Evolutionary conservation across 2,113 vertebrate species (phyloP).

Genomic region (Chrysemys picta): DNA sequence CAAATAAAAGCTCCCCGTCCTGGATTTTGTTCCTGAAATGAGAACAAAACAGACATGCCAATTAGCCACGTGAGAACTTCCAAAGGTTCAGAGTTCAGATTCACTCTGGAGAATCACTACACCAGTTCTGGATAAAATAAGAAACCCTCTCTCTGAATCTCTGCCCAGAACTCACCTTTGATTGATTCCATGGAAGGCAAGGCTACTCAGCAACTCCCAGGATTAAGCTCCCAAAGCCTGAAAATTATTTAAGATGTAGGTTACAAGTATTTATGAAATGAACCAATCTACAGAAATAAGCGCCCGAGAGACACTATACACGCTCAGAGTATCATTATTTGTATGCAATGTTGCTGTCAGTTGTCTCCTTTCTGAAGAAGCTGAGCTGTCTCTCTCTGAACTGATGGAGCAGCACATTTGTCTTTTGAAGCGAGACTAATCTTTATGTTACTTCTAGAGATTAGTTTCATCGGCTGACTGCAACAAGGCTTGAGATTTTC

Average conservation of each 20-base stretch:
- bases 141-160: background rate
- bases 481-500: slow-evolving; percentile 33
- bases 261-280: background rate
- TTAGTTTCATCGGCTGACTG: slow-evolving; percentile 63
- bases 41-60: background rate
- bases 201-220: background rate
- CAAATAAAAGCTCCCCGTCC: background rate
- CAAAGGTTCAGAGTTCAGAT: background rate
- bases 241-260: background rate
- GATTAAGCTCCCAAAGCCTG: background rate
- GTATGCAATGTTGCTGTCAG: background rate
- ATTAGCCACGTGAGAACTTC: background rate
- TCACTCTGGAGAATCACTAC: background rate
- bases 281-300: background rate
- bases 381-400: background rate
- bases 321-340: background rate
- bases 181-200: background rate
- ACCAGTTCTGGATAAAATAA: background rate
- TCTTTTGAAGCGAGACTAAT: slow-evolving; percentile 35
- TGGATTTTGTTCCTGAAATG: background rate
- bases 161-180: background rate
- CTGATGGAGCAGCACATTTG: slow-evolving; percentile 13
- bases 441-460: slow-evolving; percentile 52
- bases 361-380: slow-evolving; percentile 12
- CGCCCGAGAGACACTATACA: background rate